phyloP scores from a whole-genome alignment of 2,797 vertebrate genomes.

The Chiloscyllium punctatum region DNA sequence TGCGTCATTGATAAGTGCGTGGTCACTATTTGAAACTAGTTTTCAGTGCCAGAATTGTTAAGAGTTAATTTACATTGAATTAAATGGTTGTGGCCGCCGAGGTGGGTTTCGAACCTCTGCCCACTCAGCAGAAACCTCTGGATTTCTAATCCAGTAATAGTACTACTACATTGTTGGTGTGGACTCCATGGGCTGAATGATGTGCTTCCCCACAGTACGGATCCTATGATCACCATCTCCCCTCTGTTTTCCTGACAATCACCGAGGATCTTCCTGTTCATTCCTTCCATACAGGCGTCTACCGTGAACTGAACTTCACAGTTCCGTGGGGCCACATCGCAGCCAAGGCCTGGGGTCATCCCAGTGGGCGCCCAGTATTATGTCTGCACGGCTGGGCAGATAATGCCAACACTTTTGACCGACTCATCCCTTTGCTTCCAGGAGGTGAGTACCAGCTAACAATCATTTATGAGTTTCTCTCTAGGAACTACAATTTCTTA shows the following conservation, averaged over 20 bases:
- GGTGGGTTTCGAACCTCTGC: no score
- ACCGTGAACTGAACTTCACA: constrained; percentile 55
- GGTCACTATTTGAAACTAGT: no score
- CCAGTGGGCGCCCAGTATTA: constrained; percentile 58
- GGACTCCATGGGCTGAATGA: no score
- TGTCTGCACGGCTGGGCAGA: constrained; percentile 74
- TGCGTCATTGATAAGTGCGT: no score
- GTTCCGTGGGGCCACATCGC: constrained; percentile 67
- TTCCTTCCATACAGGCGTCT: neutral
- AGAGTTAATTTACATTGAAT: no score
- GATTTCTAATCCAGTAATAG: neutral
- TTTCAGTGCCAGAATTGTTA: no score
- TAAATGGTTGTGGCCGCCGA: no score
- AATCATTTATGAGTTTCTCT: neutral
- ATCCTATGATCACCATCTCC: no score
- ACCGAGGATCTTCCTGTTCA: neutral
- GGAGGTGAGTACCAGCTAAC: constrained; percentile 50
- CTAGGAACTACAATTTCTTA: neutral
- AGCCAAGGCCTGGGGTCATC: constrained; percentile 64
- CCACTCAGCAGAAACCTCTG: no score
- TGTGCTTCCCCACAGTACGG: no score
- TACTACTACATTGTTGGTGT: no score
- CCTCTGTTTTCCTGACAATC: neutral
- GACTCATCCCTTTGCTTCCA: constrained; percentile 64
- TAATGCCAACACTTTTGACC: constrained; percentile 66